Evolutionary conservation across 2,888 invertebrate genomes (phyloP), one percentile per base, ranked within the genome.

Genomic region (Drosophila pseudotakahashii): DNA sequence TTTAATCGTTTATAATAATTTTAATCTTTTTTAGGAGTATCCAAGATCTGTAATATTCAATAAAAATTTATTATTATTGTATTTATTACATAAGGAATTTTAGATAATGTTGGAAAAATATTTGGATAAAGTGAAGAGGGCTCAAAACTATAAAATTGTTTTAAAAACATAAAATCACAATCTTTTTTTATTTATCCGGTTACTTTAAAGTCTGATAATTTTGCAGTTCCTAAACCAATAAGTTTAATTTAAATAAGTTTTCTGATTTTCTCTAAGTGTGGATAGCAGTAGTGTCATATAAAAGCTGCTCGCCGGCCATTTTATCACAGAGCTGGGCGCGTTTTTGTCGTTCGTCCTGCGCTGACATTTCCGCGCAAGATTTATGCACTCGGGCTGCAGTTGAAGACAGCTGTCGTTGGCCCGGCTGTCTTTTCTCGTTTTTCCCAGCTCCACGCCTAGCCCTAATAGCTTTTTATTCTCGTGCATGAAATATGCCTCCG

Each of bases 351-450:
- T 32, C 60, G 57, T 47, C 50, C 51, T 73, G 47, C 42, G 50
- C 74, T 87, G 84, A 79, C 89, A 88, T 85, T 86, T 85, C 84
- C 81, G 84, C 81, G 67, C 76, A 85, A 85, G 85, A 85, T 85
- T 85, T 88, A 85, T 85, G 81, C 87, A 87, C 89, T 84, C 71
- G 75, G 78, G 70, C 87, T 88, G 89, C 89, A 87, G 79, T 71
- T 87, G 85, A 83, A 82, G 89, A 88, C 87, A 88, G 87, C 77
- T 84, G 85, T 87, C 81, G 84, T 81, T 87, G 67, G 77, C 77
- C 69, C 78, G 67, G 75, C 73, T 77, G 73, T 75, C 79, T 76
- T 61, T 48, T 50, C 59, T 60, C 44, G 58, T 59, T 59, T 36
- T 53, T 52, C 36, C 58, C 32, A 52, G 51, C 41, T 42, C 48